Evolutionary conservation across 2,797 vertebrate species (phyloP).

Genomic region (Prionace glauca): DNA sequence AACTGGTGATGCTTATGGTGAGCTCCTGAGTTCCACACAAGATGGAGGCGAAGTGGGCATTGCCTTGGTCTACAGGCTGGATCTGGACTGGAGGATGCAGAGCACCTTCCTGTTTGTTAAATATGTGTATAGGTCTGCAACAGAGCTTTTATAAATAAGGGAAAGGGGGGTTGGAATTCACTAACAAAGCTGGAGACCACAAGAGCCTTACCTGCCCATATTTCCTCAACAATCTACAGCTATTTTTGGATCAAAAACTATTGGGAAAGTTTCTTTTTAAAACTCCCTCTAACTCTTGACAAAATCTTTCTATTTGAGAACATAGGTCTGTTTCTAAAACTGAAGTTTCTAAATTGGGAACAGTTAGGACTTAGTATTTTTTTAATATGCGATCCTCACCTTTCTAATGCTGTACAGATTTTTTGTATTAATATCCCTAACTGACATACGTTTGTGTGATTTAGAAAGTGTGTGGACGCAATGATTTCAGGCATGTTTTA

Average conservation of each 20-base stretch:
- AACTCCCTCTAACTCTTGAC: conserved; percentile 18
- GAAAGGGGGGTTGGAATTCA: background rate
- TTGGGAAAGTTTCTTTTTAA: conserved; percentile 8
- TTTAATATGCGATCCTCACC: background rate
- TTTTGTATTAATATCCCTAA: conserved; percentile 11
- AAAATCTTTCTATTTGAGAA: background rate
- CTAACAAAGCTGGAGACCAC: background rate
- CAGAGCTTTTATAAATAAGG: conserved; percentile 25
- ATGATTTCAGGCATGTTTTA: background rate
- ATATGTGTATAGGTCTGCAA: conserved; percentile 33
- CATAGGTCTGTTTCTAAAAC: background rate
- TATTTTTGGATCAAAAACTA: conserved; percentile 27
- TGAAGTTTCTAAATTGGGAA: conserved; percentile 9
- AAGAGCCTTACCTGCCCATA: conserved; percentile 7
- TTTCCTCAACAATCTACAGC: background rate
- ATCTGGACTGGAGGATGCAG: conserved; percentile 33
- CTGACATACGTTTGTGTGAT: background rate
- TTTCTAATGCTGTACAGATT: conserved; percentile 30
- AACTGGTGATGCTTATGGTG: background rate
- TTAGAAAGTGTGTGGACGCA: background rate
- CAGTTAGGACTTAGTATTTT: background rate
- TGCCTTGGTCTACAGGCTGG: conserved; percentile 29
- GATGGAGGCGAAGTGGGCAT: conserved; percentile 17
- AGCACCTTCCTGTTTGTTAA: conserved; percentile 20
- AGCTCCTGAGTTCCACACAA: background rate